A percentile compares a stretch with the other conserved stretches of the same genome.
Conservation (phyloP, 2,113 vertebrate genomes). For the Papio anubis region DNA sequence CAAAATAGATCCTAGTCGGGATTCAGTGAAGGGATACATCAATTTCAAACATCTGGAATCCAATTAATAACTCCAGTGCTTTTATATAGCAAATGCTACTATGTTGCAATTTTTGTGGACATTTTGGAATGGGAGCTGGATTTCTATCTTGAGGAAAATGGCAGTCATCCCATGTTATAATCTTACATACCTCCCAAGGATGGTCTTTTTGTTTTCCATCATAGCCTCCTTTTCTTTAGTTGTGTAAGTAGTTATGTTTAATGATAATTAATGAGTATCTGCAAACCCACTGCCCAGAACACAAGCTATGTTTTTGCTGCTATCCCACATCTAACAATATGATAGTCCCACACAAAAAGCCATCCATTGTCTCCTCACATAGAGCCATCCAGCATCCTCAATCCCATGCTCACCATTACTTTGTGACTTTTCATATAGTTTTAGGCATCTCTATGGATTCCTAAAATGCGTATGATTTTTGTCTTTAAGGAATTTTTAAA, state of each 20-base stretch:
- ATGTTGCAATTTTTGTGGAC: neutral
- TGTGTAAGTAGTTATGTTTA: neutral
- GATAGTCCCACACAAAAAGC: neutral
- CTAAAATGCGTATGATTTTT: neutral
- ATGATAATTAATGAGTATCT: neutral
- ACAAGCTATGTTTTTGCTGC: neutral
- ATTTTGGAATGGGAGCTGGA: neutral
- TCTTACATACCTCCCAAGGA: neutral
- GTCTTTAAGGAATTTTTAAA: neutral
- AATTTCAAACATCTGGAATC: constrained; percentile 47
- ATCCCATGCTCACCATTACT: neutral
- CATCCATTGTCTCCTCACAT: fast-evolving
- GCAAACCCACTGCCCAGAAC: neutral
- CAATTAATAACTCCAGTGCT: constrained; percentile 33
- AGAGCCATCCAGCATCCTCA: neutral
- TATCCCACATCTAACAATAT: neutral
- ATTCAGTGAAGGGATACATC: neutral
- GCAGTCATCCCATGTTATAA: neutral
- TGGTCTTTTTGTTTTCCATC: neutral
- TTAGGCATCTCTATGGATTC: neutral
- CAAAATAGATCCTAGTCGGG: constrained; percentile 34
- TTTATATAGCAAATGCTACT: neutral
- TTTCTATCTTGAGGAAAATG: neutral
- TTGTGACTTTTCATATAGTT: neutral
- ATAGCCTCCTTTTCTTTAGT: neutral